These are phyloP conservation scores for Erebia ligea DNA, from an alignment of 2,888 invertebrate species.

Conservation along the genomic window DNA sequence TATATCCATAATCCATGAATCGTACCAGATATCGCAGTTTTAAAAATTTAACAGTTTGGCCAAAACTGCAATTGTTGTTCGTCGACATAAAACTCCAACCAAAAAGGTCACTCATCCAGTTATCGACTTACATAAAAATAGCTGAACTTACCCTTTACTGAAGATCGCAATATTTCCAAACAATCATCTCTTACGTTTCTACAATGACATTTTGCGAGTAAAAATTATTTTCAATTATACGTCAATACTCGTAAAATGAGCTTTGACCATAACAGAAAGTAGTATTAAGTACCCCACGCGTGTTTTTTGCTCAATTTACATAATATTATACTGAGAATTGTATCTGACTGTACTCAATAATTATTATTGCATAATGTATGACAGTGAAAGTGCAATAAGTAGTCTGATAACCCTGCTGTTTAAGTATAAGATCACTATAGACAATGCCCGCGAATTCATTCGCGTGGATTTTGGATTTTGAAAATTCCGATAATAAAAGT, in stretches of 20 bases:
- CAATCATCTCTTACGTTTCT: neutral
- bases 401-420: neutral
- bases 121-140: neutral
- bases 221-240: neutral
- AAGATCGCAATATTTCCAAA: neutral
- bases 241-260: neutral
- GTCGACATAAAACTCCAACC: too few relatives aligned
- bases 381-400: slow-evolving; percentile 4
- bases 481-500: too few relatives aligned
- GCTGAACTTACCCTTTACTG: neutral
- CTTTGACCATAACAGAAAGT: neutral
- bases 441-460: too few relatives aligned
- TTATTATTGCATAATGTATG: neutral
- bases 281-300: neutral
- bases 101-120: too few relatives aligned
- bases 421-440: neutral
- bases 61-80: too few relatives aligned
- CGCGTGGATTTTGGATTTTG: too few relatives aligned
- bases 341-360: neutral
- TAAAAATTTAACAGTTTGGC: too few relatives aligned
- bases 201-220: neutral
- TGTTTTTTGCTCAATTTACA: neutral
- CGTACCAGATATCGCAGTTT: too few relatives aligned
- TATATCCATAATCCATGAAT: too few relatives aligned
- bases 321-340: neutral